Conservation (phyloP, 2,888 invertebrate species). For the Polydrusus tereticollis region DNA sequence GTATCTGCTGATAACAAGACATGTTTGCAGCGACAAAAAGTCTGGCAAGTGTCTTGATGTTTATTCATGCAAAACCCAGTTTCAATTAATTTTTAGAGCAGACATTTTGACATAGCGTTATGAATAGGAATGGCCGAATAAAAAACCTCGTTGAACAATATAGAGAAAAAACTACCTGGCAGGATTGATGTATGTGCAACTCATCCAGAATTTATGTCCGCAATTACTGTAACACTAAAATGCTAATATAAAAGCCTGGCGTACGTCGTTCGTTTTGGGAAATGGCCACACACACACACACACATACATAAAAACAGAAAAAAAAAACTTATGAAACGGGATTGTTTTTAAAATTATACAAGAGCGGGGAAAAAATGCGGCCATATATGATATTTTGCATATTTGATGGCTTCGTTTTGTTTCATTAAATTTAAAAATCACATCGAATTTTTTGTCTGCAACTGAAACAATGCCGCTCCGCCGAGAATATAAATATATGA, state of each 20-base stretch:
- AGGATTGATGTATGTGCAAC: constrained; percentile 54
- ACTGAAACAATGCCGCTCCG: constrained; percentile 66
- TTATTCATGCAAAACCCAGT: not conserved
- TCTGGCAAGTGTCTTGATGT: not conserved
- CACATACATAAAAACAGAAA: constrained; percentile 38
- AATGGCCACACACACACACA: constrained; percentile 42
- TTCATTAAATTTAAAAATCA: constrained; percentile 68
- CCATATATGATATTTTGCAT: constrained; percentile 64
- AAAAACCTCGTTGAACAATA: constrained; percentile 24
- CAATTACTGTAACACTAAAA: constrained; percentile 60
- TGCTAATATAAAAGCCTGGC: constrained; percentile 57
- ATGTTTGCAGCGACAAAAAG: not conserved
- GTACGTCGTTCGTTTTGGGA: constrained; percentile 34
- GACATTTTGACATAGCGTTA: constrained; percentile 20
- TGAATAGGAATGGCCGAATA: constrained; percentile 19
- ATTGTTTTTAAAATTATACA: constrained; percentile 61
- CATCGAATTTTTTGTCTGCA: constrained; percentile 66
- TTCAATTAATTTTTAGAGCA: not conserved
- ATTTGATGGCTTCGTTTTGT: constrained; percentile 65
- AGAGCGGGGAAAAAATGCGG: constrained; percentile 60
- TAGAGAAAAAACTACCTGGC: constrained; percentile 19
- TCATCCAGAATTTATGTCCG: constrained; percentile 59
- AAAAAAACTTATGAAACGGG: constrained; percentile 51
- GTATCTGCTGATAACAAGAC: not conserved
- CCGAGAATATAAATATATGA: constrained; percentile 69